Evolutionary conservation across 2,113 vertebrate genomes (phyloP).

Genomic region (Baryphthengus martii): DNA sequence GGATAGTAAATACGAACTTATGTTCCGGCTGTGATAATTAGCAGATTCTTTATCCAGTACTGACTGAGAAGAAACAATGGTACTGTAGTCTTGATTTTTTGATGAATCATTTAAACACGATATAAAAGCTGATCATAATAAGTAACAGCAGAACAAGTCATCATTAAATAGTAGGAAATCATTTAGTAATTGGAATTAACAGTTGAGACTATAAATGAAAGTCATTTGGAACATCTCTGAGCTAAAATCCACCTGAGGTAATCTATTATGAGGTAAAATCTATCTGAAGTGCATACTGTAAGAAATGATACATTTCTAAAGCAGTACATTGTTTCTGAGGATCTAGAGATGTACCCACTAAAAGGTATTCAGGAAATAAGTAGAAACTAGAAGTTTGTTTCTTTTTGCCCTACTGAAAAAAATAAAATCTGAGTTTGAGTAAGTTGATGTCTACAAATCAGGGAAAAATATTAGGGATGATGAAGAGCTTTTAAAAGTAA

Average conservation of each 20-base stretch:
- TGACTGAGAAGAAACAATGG: background rate
- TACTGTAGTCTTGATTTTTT: background rate
- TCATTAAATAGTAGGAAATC: background rate
- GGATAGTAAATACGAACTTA: background rate
- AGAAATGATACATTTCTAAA: background rate
- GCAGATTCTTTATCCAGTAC: background rate
- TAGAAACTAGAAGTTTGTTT: background rate
- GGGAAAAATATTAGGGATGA: background rate
- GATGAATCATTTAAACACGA: background rate
- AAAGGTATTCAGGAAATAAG: background rate
- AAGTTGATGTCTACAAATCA: background rate
- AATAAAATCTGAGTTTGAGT: background rate
- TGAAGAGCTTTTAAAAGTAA: background rate
- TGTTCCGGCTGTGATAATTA: background rate
- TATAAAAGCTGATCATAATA: background rate
- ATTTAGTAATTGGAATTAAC: background rate
- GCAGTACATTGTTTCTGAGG: background rate
- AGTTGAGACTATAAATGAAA: background rate
- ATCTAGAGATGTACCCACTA: background rate
- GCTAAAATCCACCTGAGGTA: no score
- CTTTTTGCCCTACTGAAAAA: background rate
- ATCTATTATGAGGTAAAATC: accelerated
- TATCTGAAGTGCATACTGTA: background rate
- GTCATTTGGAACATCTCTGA: background rate
- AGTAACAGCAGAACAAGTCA: background rate